Evolutionary conservation across 2,113 vertebrate species (phyloP), one percentile per base, ranked within the genome.

Genomic region (Lophochroa leadbeateri): DNA sequence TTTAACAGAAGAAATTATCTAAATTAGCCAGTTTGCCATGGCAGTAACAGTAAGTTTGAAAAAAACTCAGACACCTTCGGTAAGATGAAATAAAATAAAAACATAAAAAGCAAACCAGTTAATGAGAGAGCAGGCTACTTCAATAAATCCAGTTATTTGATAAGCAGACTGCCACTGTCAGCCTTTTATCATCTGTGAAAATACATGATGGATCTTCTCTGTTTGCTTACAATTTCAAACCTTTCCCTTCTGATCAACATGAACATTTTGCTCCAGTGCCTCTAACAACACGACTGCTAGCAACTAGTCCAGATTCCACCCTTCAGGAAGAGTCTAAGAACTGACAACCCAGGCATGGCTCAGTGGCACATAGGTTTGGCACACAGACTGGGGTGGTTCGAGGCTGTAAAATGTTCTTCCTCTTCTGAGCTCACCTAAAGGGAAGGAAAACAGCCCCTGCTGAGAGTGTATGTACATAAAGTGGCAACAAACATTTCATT

Each of bases 101-200:
- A 83, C 57, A 82, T 82, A 68, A 92, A 96, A 95, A 93, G 67
- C 49, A 89, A 94, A 64, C 43, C 55, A 71, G 83, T 96, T 95
- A 91, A 94, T 90, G 88, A 96, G 57, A 91, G 58, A 57, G 50
- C 35, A 82, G 83, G 71, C 68, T 92, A 95, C 83, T 96, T 93
- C 67, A 95, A 75, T 95, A 97, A 95, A 96, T 75, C 89, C 81
- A 94, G 79, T 95, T 96, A 97, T 97, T 91, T 97, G 93, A 97
- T 96, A 97, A 97, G 92, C 76, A 95, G 93, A 61, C 76, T 91
- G 78, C 87, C 58, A 79, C 69, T 33, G 39, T 37, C 71, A 94
- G 85, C 50, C 76, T 88, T 97, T 96, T 75, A 91, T 96, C 81
- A 70, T 86, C 37, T 63, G 57, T 65, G 82, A 89, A 94, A 95